Conservation (phyloP, 2,888 invertebrate genomes). For the Chloroclystis v-ata region DNA sequence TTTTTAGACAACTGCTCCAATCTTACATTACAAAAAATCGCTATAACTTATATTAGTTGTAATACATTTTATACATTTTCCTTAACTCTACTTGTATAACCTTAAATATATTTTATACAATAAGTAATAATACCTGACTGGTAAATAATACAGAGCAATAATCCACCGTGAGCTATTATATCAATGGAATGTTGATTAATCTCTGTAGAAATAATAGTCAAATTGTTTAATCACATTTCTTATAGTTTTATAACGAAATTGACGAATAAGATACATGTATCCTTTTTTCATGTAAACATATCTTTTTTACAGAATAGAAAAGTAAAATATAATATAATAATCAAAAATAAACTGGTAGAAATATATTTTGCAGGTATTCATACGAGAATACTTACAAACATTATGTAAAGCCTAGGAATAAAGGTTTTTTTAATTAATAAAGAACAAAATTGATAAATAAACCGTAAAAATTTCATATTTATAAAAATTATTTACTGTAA, state of each 20-base stretch:
- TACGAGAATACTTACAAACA: too few species aligned
- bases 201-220: conserved; percentile 10
- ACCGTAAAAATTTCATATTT: too few species aligned
- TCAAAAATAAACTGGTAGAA: too few species aligned
- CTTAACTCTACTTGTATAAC: conserved; percentile 35
- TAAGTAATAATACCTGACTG: conserved; percentile 34
- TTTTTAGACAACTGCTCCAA: conserved; percentile 32
- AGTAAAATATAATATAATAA: too few species aligned
- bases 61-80: conserved; percentile 27
- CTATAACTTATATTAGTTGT: conserved; percentile 16
- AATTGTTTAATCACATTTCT: not conserved
- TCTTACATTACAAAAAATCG: conserved; percentile 8
- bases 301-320: too few species aligned
- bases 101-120: conserved; percentile 38
- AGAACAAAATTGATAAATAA: too few species aligned
- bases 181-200: conserved; percentile 15
- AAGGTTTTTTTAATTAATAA: too few species aligned
- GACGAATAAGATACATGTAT: not conserved
- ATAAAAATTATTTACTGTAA: too few species aligned
- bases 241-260: not conserved
- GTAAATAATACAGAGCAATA: conserved; percentile 25
- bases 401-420: too few species aligned
- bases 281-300: too few species aligned
- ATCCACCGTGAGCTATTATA: conserved; percentile 52
- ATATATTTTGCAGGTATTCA: too few species aligned